Evolutionary conservation across 2,113 vertebrate genomes (phyloP), one percentile per base, ranked within the genome.

Genomic region (Albula glossodonta): DNA sequence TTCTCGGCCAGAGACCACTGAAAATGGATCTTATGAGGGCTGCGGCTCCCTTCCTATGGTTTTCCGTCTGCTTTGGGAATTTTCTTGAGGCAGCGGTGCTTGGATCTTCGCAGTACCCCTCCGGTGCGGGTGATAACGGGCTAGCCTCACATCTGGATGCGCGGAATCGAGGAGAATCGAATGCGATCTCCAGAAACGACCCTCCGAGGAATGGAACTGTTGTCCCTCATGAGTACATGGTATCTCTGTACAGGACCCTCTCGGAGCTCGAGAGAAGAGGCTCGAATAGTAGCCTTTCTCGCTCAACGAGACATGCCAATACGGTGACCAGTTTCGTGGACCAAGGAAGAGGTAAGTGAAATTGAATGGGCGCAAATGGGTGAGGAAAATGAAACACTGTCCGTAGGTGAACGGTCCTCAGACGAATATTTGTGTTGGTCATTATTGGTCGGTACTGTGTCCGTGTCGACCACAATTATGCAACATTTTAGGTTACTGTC

Each of bases 251-350:
- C 94, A 94, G 93, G 89, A 91, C 93, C 49, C 89, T 95, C 84
- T 92, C 95, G 48, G 87, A 92, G 86, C 90, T 92, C 78, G 91
- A 92, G 83, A 91, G 88, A 50, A 88, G 86, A 25, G 91, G 86
- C 52, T 70, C 81, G 3, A 87, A 91, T 86, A 81, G 84, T 87
- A 86, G 88, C 83, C 78, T 88, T 25, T n/a, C 89, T 87, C 87
- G 90, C 86, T 85, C 87, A 82, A 90, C 85, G 78, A 85, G 89
- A 88, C 90, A 87, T 82, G 94, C 94, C 15, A 96, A 97, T 91
- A 97, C 96, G 0, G 95, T 97, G 88, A 97, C 96, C 84, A 96
- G 96, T 92, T 97, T 97, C 91, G 93, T 94, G 19, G 96, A 97
- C 87, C 94, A 93, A 90, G 93, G 93, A 84, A 90, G 88, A 90